phyloP scores from a whole-genome alignment of 2,888 invertebrate species.

The Macaria liturata region DNA sequence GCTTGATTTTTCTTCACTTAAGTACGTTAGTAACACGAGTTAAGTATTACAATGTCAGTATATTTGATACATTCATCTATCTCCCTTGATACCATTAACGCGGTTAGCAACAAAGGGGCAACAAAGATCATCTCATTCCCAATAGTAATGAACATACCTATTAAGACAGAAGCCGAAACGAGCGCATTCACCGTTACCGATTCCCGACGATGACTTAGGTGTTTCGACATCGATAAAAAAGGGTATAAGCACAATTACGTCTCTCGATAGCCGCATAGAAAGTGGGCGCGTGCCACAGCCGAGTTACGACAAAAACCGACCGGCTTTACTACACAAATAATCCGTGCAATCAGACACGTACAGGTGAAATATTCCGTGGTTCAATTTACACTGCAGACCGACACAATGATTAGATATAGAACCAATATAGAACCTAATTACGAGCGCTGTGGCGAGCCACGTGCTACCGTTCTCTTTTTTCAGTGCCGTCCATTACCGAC shows the following conservation, averaged over 20 bases:
- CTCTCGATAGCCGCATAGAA: slow-evolving; percentile 67
- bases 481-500: slow-evolving; percentile 44
- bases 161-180: slow-evolving; percentile 41
- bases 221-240: slow-evolving; percentile 68
- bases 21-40: too few species aligned
- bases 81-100: too few species aligned
- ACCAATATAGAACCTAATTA: slow-evolving; percentile 67
- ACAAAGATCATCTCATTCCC: slow-evolving; percentile 4
- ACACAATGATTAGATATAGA: slow-evolving; percentile 61
- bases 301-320: slow-evolving; percentile 62
- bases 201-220: slow-evolving; percentile 65
- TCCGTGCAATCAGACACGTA: slow-evolving; percentile 80
- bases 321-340: slow-evolving; percentile 71
- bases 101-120: slow-evolving; percentile 1
- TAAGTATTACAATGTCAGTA: too few species aligned
- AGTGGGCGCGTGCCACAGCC: slow-evolving; percentile 74
- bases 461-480: slow-evolving; percentile 58
- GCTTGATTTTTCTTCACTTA: too few species aligned
- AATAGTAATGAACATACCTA: slow-evolving; percentile 18
- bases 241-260: slow-evolving; percentile 70
- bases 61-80: too few species aligned
- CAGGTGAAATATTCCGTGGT: slow-evolving; percentile 76
- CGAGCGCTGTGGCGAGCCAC: slow-evolving; percentile 27
- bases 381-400: slow-evolving; percentile 64
- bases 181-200: slow-evolving; percentile 61